Evolutionary conservation across 1,140 invertebrate genomes (phyloP).

Genomic region (Teleopsis dalmanni): DNA sequence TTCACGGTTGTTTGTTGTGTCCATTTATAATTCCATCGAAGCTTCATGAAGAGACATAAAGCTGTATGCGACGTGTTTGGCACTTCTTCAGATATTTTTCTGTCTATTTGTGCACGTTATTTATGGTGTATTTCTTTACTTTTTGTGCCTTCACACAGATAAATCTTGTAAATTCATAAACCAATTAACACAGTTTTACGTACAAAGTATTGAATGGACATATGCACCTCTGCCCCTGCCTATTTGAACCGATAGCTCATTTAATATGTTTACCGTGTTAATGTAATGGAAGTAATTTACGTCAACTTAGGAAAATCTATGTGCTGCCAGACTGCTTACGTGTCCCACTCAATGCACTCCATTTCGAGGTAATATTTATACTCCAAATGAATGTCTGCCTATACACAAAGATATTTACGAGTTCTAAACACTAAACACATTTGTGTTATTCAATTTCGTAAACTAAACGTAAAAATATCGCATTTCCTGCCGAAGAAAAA

Average conservation of each 20-base stretch:
- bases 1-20: no score
- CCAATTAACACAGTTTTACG: conserved; percentile 15
- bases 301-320: conserved; percentile 41
- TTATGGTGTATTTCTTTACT: no score
- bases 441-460: conserved; percentile 12
- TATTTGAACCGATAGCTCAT: not conserved
- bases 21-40: no score
- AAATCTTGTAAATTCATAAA: conserved; percentile 15
- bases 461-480: conserved; percentile 29
- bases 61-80: no score
- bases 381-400: not conserved
- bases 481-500: conserved; percentile 24
- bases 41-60: no score
- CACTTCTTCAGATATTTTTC: no score
- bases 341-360: no score
- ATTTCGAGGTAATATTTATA: no score
- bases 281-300: conserved; percentile 44
- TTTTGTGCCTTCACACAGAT: not conserved
- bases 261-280: conserved; percentile 22
- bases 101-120: no score
- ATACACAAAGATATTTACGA: not conserved
- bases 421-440: conserved; percentile 9
- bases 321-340: no score
- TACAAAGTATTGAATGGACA: not conserved
- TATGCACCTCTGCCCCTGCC: not conserved